Evolutionary conservation across 2,888 invertebrate genomes (phyloP).

Genomic region (Heteromurus nitidus): DNA sequence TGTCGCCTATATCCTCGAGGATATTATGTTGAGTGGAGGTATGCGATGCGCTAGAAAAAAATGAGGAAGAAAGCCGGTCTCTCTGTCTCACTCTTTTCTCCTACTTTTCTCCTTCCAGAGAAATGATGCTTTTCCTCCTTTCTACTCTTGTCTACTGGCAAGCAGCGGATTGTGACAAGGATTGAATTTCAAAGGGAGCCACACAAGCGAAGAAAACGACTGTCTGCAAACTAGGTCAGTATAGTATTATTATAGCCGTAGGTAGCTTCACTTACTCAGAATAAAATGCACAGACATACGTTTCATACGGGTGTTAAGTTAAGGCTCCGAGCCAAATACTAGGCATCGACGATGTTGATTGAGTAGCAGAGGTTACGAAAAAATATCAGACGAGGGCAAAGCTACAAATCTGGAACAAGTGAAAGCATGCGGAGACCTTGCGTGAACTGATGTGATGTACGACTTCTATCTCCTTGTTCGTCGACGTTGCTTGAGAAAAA

Average conservation of each 20-base stretch:
- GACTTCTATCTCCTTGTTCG: no score
- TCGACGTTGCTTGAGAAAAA: no score
- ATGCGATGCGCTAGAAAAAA: no score
- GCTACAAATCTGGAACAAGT: constrained; percentile 1
- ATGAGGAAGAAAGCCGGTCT: constrained; percentile 7
- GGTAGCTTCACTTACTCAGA: constrained; percentile 24
- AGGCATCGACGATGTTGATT: constrained; percentile 26
- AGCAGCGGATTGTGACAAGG: constrained; percentile 41
- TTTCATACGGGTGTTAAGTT: neutral
- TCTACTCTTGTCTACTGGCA: constrained; percentile 35
- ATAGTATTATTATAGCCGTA: constrained; percentile 17
- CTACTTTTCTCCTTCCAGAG: constrained; percentile 9
- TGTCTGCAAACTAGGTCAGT: constrained; percentile 36
- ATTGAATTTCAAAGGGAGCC: constrained; percentile 20
- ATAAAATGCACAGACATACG: neutral
- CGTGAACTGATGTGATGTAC: neutral
- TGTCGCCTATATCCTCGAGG: neutral
- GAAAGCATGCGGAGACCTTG: neutral
- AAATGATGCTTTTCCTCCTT: constrained; percentile 23
- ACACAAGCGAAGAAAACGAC: neutral
- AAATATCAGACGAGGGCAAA: neutral
- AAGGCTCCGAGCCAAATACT: neutral
- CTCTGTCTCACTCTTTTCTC: constrained; percentile 2
- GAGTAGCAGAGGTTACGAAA: constrained; percentile 37
- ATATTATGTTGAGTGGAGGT: no score